Evolutionary conservation across 2,888 invertebrate species (phyloP).

Genomic region (Callinectes sapidus): DNA sequence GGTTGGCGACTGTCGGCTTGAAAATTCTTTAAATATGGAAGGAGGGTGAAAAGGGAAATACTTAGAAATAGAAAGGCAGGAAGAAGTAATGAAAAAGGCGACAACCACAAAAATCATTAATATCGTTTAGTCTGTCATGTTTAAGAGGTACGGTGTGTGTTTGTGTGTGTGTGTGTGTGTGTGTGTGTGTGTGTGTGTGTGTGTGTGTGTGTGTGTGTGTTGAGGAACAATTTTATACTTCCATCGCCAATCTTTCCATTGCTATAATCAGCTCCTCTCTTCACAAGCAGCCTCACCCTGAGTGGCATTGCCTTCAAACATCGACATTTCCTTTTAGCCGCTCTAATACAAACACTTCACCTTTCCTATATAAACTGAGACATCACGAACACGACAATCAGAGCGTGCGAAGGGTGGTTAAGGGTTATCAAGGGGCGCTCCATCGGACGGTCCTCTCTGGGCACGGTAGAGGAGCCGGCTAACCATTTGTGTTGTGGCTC

Average conservation of each 20-base stretch:
- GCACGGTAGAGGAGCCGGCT: background rate
- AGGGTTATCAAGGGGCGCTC: background rate
- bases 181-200: background rate
- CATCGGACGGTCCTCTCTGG: background rate
- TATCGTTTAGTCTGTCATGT: no score
- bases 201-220: background rate
- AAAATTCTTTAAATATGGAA: background rate
- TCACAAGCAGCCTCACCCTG: background rate
- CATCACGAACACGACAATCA: background rate
- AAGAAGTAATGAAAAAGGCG: background rate
- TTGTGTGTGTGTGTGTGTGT: background rate
- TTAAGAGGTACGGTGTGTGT: no score
- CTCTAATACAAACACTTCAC: background rate
- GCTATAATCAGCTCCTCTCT: background rate
- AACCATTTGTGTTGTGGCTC: slow-evolving; percentile 13
- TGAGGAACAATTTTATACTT: background rate
- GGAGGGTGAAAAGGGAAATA: background rate
- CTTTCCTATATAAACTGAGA: background rate
- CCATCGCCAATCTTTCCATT: background rate
- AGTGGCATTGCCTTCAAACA: background rate
- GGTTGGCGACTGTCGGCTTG: background rate
- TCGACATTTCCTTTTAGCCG: background rate
- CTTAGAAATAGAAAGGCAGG: background rate
- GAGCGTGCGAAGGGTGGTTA: background rate
- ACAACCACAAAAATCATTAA: background rate